Evolutionary conservation across 1,140 invertebrate genomes (phyloP).

Genomic region (Telenomus remus): DNA sequence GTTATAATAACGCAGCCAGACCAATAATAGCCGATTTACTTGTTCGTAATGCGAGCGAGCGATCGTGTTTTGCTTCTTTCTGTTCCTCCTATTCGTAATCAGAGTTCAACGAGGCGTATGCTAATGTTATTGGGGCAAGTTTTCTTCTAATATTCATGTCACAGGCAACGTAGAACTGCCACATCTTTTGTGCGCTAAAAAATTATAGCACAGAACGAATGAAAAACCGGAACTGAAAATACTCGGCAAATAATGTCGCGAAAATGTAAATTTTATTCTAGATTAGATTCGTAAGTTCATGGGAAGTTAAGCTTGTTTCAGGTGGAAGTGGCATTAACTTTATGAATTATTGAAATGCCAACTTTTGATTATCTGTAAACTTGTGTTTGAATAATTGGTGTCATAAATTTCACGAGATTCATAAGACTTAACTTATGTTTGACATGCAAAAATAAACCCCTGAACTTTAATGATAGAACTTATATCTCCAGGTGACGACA

Average conservation of each 20-base stretch:
- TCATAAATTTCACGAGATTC: background rate
- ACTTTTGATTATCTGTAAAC: background rate
- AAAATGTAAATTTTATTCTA: background rate
- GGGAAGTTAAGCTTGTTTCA: background rate
- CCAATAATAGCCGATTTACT: background rate
- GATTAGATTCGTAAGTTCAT: background rate
- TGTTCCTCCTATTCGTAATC: too few species aligned
- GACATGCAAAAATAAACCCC: too few species aligned
- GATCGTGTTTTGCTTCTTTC: background rate
- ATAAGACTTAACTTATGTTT: background rate
- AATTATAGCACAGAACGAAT: background rate
- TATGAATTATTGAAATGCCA: conserved; percentile 1
- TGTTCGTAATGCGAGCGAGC: background rate
- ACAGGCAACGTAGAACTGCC: background rate
- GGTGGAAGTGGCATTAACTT: background rate
- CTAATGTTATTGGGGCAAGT: too few species aligned
- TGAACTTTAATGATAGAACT: too few species aligned
- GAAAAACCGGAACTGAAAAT: background rate
- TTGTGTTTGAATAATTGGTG: background rate
- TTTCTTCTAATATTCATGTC: too few species aligned
- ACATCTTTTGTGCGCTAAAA: conserved; percentile 2
- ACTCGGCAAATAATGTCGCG: background rate
- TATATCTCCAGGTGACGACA: too few species aligned
- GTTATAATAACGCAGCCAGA: background rate
- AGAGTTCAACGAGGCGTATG: too few species aligned